A percentile compares a stretch with the other conserved stretches of the same genome.
Evolutionary conservation across 2,797 vertebrate genomes (phyloP).

Genomic region (Lepilemur septentrionalis): DNA sequence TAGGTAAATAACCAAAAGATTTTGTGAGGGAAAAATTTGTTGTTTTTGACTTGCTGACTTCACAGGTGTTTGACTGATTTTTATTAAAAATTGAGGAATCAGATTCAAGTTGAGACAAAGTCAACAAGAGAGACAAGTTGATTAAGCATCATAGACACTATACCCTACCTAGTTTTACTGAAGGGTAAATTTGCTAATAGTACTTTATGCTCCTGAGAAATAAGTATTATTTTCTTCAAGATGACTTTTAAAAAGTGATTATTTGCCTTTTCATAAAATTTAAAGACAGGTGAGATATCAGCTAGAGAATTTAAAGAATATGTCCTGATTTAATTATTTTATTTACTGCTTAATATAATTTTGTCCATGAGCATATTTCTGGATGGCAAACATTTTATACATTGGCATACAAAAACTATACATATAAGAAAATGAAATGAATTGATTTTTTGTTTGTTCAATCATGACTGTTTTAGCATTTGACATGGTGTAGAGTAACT

Average conservation of each 20-base stretch:
- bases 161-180: not conserved
- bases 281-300: not conserved
- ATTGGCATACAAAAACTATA: not conserved
- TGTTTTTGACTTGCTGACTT: constrained; percentile 2
- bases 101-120: not conserved
- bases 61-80: not conserved
- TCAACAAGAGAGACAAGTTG: not conserved
- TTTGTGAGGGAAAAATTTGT: not conserved
- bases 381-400: not conserved
- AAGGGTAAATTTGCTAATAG: not conserved
- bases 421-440: not conserved
- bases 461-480: not conserved
- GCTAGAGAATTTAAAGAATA: not conserved
- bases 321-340: not conserved
- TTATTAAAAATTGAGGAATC: not conserved
- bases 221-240: not conserved
- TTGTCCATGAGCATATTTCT: not conserved
- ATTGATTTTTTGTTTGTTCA: not conserved
- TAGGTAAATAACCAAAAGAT: not conserved
- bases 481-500: constrained; percentile 42
- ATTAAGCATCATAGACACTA: not conserved
- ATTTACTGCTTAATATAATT: not conserved
- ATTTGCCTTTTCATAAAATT: not conserved
- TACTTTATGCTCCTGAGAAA: not conserved
- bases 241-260: not conserved